A percentile compares a stretch with the other conserved stretches of the same genome.
Evolutionary conservation across 1,140 invertebrate genomes (phyloP).

Genomic region (Lerema accius): DNA sequence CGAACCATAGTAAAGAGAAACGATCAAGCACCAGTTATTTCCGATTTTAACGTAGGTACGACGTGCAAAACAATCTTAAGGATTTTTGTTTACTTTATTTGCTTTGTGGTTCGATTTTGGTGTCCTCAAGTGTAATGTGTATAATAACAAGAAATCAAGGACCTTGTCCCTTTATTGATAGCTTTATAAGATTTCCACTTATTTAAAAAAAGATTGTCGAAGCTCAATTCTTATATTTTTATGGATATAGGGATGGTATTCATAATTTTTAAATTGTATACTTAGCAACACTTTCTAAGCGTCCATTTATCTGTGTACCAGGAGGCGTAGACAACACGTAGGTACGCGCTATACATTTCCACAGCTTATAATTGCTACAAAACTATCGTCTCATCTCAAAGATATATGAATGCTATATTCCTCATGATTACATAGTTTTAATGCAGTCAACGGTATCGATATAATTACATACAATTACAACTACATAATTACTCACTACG

Average conservation of each 20-base stretch:
- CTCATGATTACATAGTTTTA: constrained; percentile 23
- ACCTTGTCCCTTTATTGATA: too few species aligned
- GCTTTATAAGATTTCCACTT: too few species aligned
- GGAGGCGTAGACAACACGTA: constrained; percentile 9
- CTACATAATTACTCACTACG: constrained; percentile 6
- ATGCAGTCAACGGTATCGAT: constrained; percentile 17
- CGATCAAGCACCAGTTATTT: constrained; percentile 17
- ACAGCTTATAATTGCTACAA: constrained; percentile 29
- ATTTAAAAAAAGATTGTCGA: too few species aligned
- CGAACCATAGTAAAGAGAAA: constrained; percentile 24
- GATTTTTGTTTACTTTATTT: too few species aligned
- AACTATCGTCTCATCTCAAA: constrained; percentile 33
- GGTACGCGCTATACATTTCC: constrained; percentile 6
- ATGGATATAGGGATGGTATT: too few species aligned
- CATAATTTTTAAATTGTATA: too few species aligned
- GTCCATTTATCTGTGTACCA: constrained; percentile 1
- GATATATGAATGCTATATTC: constrained; percentile 19
- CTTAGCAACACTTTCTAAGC: background rate
- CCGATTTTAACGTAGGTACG: constrained; percentile 8
- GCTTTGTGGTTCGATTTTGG: too few species aligned
- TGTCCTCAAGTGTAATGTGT: too few species aligned
- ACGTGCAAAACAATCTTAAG: constrained; percentile 15
- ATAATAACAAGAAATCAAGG: too few species aligned
- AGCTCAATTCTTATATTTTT: too few species aligned
- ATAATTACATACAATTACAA: constrained; percentile 19